Percentiles rank a stretch among this genome's conserved stretches.
phyloP scores from a whole-genome alignment of 2,888 invertebrate species.

The Pollenia labialis region DNA sequence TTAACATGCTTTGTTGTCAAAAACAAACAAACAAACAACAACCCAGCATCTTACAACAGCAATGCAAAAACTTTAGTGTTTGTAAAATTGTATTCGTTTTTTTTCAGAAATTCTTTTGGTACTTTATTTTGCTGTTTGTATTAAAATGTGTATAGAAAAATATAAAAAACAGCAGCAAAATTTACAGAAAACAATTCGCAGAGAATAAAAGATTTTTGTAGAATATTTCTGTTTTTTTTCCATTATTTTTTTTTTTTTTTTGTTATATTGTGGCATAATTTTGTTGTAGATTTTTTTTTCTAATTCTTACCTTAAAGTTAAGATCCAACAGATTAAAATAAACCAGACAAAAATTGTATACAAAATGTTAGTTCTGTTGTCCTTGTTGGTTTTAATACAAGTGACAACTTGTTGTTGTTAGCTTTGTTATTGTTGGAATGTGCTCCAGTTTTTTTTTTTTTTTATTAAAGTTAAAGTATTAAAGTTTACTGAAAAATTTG shows the following conservation, averaged over 20 bases:
- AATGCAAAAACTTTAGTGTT: constrained; percentile 19
- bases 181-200: not conserved
- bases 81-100: not conserved
- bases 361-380: constrained; percentile 14
- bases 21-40: constrained; percentile 62
- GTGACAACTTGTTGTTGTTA: constrained; percentile 34
- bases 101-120: not conserved
- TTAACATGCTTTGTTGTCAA: constrained; percentile 69
- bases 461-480: constrained; percentile 2
- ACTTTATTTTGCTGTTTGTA: not conserved
- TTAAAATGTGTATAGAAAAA: constrained; percentile 1
- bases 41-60: constrained; percentile 26
- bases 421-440: not conserved
- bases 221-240: not conserved
- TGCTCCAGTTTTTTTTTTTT: constrained; percentile 29
- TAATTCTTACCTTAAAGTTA: constrained; percentile 14
- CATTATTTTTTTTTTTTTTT: constrained; percentile 18
- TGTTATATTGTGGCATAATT: constrained; percentile 46
- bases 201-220: constrained; percentile 16
- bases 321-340: constrained; percentile 30
- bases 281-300: constrained; percentile 18
- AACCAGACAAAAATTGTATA: constrained; percentile 6
- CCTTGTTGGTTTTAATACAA: constrained; percentile 19
- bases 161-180: not conserved
- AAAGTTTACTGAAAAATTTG: not conserved